Conservation (phyloP, 2,113 vertebrate species). For the Tragulus kanchil region DNA sequence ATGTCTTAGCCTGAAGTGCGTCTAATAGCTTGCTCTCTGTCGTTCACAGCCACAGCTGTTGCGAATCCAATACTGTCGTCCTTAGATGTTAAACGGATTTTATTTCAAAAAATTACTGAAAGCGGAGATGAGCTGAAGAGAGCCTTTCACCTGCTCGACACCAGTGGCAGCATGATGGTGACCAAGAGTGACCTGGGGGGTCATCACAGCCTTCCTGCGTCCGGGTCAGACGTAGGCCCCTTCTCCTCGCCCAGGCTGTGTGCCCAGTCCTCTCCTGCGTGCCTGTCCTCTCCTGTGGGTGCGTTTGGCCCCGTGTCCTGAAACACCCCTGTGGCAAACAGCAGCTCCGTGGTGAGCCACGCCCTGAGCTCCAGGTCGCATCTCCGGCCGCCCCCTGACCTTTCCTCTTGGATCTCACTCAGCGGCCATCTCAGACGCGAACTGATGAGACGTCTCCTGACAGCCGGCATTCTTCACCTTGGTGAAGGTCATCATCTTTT, state of each 20-base stretch:
- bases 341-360: not conserved
- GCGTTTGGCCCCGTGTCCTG: not conserved
- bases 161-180: conserved; percentile 69
- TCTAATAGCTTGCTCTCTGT: conserved; percentile 55
- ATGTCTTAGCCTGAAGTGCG: rapidly evolving
- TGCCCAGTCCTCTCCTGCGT: not conserved
- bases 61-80: conserved; percentile 77
- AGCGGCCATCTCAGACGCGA: rapidly evolving
- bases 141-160: conserved; percentile 82
- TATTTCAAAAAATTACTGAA: conserved; percentile 78
- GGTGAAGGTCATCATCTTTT: not conserved
- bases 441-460: rapidly evolving
- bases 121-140: conserved; percentile 80
- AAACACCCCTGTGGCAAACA: rapidly evolving
- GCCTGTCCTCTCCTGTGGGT: not conserved
- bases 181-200: conserved; percentile 80
- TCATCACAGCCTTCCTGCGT: conserved; percentile 79
- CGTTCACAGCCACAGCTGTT: conserved; percentile 67
- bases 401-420: not conserved
- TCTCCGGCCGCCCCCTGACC: not conserved
- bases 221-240: not conserved
- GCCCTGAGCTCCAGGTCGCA: too few relatives aligned
- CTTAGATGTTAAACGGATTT: conserved; percentile 77
- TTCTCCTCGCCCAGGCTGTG: not conserved
- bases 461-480: not conserved